Percentiles rank a stretch among this genome's conserved stretches.
Conservation (phyloP, 2,797 vertebrate genomes). For the Pteropus rufus region DNA sequence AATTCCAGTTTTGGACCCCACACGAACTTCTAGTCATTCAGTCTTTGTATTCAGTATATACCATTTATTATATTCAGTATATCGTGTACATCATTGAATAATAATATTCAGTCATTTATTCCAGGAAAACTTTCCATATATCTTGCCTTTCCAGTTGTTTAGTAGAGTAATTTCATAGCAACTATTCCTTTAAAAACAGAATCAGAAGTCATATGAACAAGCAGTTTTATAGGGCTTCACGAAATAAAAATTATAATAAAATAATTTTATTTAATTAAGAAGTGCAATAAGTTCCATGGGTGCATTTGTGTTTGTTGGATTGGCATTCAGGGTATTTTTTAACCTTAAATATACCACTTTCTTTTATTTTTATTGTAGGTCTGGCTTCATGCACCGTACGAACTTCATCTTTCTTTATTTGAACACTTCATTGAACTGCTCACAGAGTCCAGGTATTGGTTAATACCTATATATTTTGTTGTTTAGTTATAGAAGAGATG, state of each 20-base stretch:
- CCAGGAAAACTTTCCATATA: not conserved
- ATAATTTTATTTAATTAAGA: not conserved
- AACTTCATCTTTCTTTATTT: slow-evolving; percentile 97
- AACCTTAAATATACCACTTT: not conserved
- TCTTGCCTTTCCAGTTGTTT: not conserved
- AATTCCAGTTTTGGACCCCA: not conserved
- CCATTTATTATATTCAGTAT: not conserved
- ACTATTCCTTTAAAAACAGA: not conserved
- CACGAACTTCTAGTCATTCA: not conserved
- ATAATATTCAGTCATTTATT: not conserved
- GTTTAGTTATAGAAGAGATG: not conserved
- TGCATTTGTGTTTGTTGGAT: not conserved
- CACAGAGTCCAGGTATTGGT: slow-evolving; percentile 94
- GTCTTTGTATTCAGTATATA: not conserved
- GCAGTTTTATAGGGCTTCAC: not conserved
- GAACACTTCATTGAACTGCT: slow-evolving; percentile 99
- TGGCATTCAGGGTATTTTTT: not conserved
- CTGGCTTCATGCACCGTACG: slow-evolving; percentile 98
- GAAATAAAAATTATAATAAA: slow-evolving; percentile 10
- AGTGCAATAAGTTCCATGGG: not conserved
- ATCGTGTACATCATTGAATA: not conserved
- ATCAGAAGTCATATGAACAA: not conserved
- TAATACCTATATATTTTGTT: not conserved
- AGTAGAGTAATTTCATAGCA: not conserved
- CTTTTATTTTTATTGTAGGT: slow-evolving; percentile 85